Base-by-base conservation (phyloP, 2,113 vertebrate genomes). In the Chlorodrepanis virens region DNA sequence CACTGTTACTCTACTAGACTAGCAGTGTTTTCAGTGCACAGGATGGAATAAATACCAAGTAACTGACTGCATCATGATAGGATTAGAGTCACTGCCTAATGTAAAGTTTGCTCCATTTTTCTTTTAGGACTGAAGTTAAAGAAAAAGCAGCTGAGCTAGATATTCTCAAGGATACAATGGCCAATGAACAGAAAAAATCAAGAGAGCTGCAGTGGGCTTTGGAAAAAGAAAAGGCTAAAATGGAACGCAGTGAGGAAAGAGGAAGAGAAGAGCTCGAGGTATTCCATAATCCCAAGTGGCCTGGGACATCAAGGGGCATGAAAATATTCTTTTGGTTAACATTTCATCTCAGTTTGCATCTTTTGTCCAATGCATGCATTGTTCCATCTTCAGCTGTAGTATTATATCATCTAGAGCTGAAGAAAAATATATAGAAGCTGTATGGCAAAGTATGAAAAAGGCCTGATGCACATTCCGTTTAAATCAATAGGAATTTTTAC, bases 231-330 rank as follows among this genome's bases (percentile, higher is more conserved):
- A 98, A 96, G 83, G 98, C 98, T 90, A 98, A 97, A 89, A 92
- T 96, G 28, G 98, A 98, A 65, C 98, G 97, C 83, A 98, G 16
- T 9, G 97, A 98, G 85, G 98, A 98, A 83, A 98, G 95, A 67
- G 98, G 98, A 92, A 98, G 96, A 96, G 99, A 99, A 95, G 98
- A 99, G 61, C 95, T 99, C 47, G 99, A 99, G 98, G 99, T 99
- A 97, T 96, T 92, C 24, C 35, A 16, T 74, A 45, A 83, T 78
- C 35, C 63, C 78, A 90, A 76, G 57, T 81, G 27, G 22, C 18
- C 68, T 49, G 78, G 56, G 70, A 70, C 33, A 68, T 77, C 47
- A 67, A 49, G 77, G 40, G 89, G 14, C 52, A 49, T 1, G 1
- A 23, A 90, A 22, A 63, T 59, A 68, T 2, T 87, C 16, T 54